Percentiles rank a stretch among this genome's conserved stretches.
These are phyloP conservation scores for Oryzias celebensis DNA, from an alignment of 2,113 vertebrate genomes.

Conservation along the genomic window DNA sequence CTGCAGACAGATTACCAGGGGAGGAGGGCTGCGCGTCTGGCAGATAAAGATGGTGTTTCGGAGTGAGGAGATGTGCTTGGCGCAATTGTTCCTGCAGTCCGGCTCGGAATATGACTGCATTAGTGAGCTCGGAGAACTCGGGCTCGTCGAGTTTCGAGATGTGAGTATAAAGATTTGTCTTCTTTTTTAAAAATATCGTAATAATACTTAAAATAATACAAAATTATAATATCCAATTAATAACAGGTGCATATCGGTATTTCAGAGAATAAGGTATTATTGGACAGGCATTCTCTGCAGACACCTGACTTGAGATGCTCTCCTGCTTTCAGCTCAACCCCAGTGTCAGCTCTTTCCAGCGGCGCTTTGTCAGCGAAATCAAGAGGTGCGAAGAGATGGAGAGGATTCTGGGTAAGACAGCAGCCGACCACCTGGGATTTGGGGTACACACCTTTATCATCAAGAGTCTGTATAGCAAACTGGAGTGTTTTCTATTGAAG, in stretches of 20 bases:
- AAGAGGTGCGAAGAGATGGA: slow-evolving; percentile 98
- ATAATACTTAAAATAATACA: too few species aligned
- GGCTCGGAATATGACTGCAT: slow-evolving; percentile 97
- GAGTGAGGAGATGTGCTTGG: slow-evolving; percentile 93
- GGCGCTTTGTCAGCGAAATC: slow-evolving; percentile 95
- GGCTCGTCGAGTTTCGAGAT: slow-evolving; percentile 95
- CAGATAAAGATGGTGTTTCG: slow-evolving; percentile 87
- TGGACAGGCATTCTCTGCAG: slow-evolving; percentile 3
- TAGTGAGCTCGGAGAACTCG: slow-evolving; percentile 92
- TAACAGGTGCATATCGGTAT: background rate
- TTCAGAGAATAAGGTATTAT: background rate
- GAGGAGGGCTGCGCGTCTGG: slow-evolving; percentile 35
- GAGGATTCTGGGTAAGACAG: slow-evolving; percentile 84
- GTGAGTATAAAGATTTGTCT: slow-evolving; percentile 80
- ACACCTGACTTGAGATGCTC: slow-evolving; percentile 50
- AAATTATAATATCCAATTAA: too few species aligned
- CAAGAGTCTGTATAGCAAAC: background rate
- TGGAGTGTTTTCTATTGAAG: background rate
- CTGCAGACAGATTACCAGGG: slow-evolving; percentile 22
- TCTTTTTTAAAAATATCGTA: too few species aligned
- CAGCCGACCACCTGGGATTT: slow-evolving; percentile 17
- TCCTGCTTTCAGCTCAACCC: slow-evolving; percentile 89
- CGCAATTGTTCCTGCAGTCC: slow-evolving; percentile 94
- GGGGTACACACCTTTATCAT: background rate
- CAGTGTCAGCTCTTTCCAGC: slow-evolving; percentile 92